Evolutionary conservation across 2,113 vertebrate genomes (phyloP).

Genomic region (Dendrocopos noguchii): DNA sequence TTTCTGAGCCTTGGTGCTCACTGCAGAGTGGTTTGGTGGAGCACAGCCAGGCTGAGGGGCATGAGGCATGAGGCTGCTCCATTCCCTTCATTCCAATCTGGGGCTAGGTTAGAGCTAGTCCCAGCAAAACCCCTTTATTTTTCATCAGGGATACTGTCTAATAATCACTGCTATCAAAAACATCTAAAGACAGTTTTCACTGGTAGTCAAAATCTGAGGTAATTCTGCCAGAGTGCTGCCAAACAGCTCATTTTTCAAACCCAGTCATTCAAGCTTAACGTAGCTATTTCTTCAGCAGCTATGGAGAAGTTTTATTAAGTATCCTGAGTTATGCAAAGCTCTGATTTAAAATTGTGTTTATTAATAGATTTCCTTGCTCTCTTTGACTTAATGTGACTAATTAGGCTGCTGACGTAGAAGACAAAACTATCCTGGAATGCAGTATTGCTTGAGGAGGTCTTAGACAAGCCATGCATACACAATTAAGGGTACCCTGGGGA

Average conservation of each 20-base stretch:
- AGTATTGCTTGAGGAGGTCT: neutral
- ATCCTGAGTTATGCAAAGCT: neutral
- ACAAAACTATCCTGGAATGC: neutral
- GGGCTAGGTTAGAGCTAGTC: neutral
- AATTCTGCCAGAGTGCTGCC: neutral
- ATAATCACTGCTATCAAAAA: neutral
- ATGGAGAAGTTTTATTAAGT: neutral
- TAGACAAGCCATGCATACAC: neutral
- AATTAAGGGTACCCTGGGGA: neutral
- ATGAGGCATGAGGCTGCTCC: fast-evolving
- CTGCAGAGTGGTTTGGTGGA: neutral
- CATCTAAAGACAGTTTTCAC: neutral
- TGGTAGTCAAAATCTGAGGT: neutral
- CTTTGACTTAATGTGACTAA: neutral
- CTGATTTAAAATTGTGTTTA: neutral
- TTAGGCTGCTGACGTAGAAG: neutral
- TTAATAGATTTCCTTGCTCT: neutral
- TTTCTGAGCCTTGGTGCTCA: fast-evolving
- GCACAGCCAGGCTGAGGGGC: fast-evolving
- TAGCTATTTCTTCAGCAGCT: neutral
- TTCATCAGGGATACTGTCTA: neutral
- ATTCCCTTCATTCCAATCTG: neutral
- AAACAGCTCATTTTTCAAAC: neutral
- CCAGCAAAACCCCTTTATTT: neutral
- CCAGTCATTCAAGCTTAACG: neutral